Evolutionary conservation across 2,888 invertebrate species (phyloP).

Genomic region (Dermolepida albohirtum): DNA sequence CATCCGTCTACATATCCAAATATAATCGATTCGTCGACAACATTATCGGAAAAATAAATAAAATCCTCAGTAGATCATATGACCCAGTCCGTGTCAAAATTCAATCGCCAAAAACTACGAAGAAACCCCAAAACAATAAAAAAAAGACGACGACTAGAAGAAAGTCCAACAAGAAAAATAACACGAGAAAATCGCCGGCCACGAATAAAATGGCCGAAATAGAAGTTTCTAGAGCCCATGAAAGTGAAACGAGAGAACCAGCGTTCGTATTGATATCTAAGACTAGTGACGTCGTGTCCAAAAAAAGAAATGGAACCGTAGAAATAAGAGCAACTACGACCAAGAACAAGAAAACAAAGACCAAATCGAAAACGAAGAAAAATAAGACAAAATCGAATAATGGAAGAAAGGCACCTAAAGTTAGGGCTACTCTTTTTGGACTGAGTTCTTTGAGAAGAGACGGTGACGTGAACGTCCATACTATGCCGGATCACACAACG

Average conservation of each 20-base stretch:
- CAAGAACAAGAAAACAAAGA: slow-evolving; percentile 53
- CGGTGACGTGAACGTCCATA: slow-evolving; percentile 84
- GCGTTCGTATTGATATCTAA: slow-evolving; percentile 62
- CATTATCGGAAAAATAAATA: slow-evolving; percentile 84
- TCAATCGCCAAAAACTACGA: slow-evolving; percentile 68
- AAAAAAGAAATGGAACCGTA: slow-evolving; percentile 39
- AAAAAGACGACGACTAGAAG: slow-evolving; percentile 56
- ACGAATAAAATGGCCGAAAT: slow-evolving; percentile 62
- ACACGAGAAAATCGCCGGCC: slow-evolving; percentile 41
- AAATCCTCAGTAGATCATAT: slow-evolving; percentile 81
- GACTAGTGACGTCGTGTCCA: slow-evolving; percentile 49
- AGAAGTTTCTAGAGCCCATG: slow-evolving; percentile 57
- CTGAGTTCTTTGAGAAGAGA: slow-evolving; percentile 81
- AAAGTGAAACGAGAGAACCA: slow-evolving; percentile 58
- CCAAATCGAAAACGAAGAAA: slow-evolving; percentile 59
- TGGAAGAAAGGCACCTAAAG: slow-evolving; percentile 71
- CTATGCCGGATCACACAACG: slow-evolving; percentile 83
- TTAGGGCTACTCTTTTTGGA: slow-evolving; percentile 84
- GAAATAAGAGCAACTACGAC: slow-evolving; percentile 47
- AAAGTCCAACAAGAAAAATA: slow-evolving; percentile 39
- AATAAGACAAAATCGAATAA: slow-evolving; percentile 64
- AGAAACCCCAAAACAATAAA: slow-evolving; percentile 67
- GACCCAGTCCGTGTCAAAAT: slow-evolving; percentile 87
- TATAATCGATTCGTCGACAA: slow-evolving; percentile 90
- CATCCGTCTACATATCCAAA: slow-evolving; percentile 81